phyloP scores from a whole-genome alignment of 2,888 invertebrate genomes.

The Leptura quadrifasciata region DNA sequence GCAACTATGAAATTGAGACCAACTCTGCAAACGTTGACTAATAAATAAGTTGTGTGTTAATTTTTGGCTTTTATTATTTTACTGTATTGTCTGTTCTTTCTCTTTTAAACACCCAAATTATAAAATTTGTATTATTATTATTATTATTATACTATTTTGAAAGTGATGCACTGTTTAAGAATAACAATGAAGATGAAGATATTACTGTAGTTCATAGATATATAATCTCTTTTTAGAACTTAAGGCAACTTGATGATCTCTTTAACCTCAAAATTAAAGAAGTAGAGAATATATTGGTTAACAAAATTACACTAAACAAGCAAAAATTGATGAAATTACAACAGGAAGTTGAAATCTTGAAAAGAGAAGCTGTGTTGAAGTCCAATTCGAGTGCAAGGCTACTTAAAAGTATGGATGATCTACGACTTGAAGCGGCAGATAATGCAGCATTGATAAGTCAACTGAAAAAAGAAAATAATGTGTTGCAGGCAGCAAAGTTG shows the following conservation, averaged over 20 bases:
- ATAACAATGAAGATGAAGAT: too few relatives aligned
- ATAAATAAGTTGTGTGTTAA: too few relatives aligned
- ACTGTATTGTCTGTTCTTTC: not conserved
- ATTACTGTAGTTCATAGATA: too few relatives aligned
- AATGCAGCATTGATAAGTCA: slow-evolving; percentile 61
- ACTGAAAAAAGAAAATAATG: slow-evolving; percentile 64
- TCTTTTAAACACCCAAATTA: slow-evolving; percentile 7
- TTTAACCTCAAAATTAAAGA: slow-evolving; percentile 46
- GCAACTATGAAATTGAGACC: too few relatives aligned
- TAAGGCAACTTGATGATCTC: slow-evolving; percentile 46
- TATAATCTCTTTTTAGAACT: slow-evolving; percentile 44
- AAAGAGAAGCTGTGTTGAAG: slow-evolving; percentile 61
- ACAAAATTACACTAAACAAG: slow-evolving; percentile 54
- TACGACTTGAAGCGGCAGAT: slow-evolving; percentile 65
- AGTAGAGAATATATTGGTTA: slow-evolving; percentile 47
- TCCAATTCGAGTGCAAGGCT: slow-evolving; percentile 62
- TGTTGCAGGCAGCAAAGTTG: slow-evolving; percentile 58
- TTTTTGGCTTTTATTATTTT: too few relatives aligned
- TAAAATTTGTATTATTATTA: too few relatives aligned
- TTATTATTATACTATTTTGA: too few relatives aligned
- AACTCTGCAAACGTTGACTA: too few relatives aligned
- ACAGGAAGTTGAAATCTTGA: slow-evolving; percentile 63
- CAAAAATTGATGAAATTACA: slow-evolving; percentile 61
- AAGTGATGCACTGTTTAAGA: too few relatives aligned
- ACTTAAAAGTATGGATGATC: slow-evolving; percentile 65